Conservation (phyloP, 2,113 vertebrate species). For the Solea solea region DNA sequence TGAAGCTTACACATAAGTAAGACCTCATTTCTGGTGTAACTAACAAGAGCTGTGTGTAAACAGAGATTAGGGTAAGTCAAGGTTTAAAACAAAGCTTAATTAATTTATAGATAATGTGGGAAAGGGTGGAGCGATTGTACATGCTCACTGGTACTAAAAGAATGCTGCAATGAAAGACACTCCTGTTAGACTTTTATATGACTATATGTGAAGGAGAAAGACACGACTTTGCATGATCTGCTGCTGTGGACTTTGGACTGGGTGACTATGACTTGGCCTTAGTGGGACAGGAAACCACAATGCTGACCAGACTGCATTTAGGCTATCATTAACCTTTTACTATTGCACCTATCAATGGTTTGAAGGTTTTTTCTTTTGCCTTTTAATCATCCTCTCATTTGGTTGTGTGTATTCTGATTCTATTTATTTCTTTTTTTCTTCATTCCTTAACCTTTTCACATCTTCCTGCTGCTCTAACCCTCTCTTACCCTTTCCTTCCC, state of each 20-base stretch:
- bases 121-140: slow-evolving; percentile 15
- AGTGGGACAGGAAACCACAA: slow-evolving; percentile 34
- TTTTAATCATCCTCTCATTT: slow-evolving; percentile 70
- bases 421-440: slow-evolving; percentile 63
- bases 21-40: slow-evolving; percentile 67
- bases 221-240: slow-evolving; percentile 1
- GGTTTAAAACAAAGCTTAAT: not conserved
- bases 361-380: slow-evolving; percentile 64
- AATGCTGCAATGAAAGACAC: not conserved
- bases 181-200: not conserved
- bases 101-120: slow-evolving; percentile 2
- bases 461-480: slow-evolving; percentile 66
- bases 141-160: not conserved
- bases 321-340: slow-evolving; percentile 55
- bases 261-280: slow-evolving; percentile 46
- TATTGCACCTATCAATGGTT: slow-evolving; percentile 62
- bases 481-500: slow-evolving; percentile 61
- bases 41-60: slow-evolving; percentile 58
- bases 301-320: slow-evolving; percentile 40
- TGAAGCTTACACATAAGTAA: not conserved
- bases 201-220: not conserved
- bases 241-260: slow-evolving; percentile 28
- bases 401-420: slow-evolving; percentile 55
- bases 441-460: slow-evolving; percentile 56
- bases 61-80: slow-evolving; percentile 55